Conservation (phyloP, 2,888 invertebrate genomes). For the Timandra comae region DNA sequence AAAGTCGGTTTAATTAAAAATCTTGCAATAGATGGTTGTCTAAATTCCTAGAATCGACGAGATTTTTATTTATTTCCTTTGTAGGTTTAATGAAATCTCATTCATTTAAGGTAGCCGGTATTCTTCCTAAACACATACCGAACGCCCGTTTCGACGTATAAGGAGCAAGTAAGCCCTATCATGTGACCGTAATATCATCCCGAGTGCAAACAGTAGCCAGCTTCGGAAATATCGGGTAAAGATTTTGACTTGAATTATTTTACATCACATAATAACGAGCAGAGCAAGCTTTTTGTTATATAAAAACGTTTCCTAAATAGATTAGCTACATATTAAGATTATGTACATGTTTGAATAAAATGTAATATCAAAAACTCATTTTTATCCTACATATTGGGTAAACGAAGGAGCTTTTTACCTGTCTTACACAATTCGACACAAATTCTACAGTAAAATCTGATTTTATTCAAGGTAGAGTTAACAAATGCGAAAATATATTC, state of each 20-base stretch:
- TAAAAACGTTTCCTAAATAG: too few species aligned
- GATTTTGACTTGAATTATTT: too few species aligned
- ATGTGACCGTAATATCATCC: slow-evolving; percentile 16
- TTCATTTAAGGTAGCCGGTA: slow-evolving; percentile 37
- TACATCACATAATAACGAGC: too few species aligned
- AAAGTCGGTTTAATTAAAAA: slow-evolving; percentile 73
- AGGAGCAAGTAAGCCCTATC: slow-evolving; percentile 17
- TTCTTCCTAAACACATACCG: slow-evolving; percentile 12
- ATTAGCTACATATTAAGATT: too few species aligned
- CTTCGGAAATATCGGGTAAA: slow-evolving; percentile 6
- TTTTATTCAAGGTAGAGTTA: slow-evolving; percentile 52
- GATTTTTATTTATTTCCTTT: slow-evolving; percentile 48
- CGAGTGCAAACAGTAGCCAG: slow-evolving; percentile 16
- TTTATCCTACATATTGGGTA: slow-evolving; percentile 6
- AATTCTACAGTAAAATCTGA: slow-evolving; percentile 41
- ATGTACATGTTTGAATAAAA: slow-evolving; percentile 11
- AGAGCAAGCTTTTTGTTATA: too few species aligned
- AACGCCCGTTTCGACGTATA: slow-evolving; percentile 2
- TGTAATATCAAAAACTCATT: slow-evolving; percentile 13
- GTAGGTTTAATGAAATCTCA: slow-evolving; percentile 57
- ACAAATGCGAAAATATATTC: slow-evolving; percentile 59
- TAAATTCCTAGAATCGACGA: slow-evolving; percentile 59
- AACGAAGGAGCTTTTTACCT: slow-evolving; percentile 20
- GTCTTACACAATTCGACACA: slow-evolving; percentile 36
- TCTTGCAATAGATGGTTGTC: slow-evolving; percentile 63